These are phyloP conservation scores for Caradrina kadenii DNA, from an alignment of 2,888 invertebrate genomes.

Conservation along the genomic window DNA sequence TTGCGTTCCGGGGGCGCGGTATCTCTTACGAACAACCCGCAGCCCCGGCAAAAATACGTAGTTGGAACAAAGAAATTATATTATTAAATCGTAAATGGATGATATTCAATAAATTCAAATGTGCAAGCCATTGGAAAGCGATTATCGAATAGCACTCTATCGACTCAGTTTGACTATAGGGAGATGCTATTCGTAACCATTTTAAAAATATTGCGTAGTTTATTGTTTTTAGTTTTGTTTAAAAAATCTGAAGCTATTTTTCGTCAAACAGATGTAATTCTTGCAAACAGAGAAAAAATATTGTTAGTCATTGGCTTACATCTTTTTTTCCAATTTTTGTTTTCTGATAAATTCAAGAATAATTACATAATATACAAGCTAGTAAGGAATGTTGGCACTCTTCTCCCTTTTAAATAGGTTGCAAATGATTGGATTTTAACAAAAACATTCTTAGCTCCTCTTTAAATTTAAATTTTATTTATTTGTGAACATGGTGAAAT, in stretches of 20 bases:
- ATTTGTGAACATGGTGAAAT: too few relatives aligned
- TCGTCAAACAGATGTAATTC: not conserved
- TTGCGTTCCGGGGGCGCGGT: too few relatives aligned
- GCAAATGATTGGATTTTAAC: too few relatives aligned
- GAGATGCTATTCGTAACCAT: conserved; percentile 37
- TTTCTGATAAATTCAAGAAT: too few relatives aligned
- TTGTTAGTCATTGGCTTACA: too few relatives aligned
- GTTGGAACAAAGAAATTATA: conserved; percentile 40
- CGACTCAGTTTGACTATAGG: conserved; percentile 17
- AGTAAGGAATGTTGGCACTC: too few relatives aligned
- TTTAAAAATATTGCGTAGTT: conserved; percentile 14
- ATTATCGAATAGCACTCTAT: conserved; percentile 61
- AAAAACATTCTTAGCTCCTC: too few relatives aligned
- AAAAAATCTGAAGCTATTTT: not conserved
- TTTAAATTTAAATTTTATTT: too few relatives aligned
- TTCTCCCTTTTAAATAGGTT: too few relatives aligned
- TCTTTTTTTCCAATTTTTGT: too few relatives aligned
- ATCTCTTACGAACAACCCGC: too few relatives aligned
- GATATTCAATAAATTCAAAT: conserved; percentile 60
- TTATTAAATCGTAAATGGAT: conserved; percentile 39
- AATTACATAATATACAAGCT: too few relatives aligned
- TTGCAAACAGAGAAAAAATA: not conserved
- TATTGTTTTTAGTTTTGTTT: conserved; percentile 11
- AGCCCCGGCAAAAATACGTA: conserved; percentile 5
- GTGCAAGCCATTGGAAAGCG: conserved; percentile 53